phyloP scores from a whole-genome alignment of 2,888 invertebrate genomes.

The Amphipoea oculea region DNA sequence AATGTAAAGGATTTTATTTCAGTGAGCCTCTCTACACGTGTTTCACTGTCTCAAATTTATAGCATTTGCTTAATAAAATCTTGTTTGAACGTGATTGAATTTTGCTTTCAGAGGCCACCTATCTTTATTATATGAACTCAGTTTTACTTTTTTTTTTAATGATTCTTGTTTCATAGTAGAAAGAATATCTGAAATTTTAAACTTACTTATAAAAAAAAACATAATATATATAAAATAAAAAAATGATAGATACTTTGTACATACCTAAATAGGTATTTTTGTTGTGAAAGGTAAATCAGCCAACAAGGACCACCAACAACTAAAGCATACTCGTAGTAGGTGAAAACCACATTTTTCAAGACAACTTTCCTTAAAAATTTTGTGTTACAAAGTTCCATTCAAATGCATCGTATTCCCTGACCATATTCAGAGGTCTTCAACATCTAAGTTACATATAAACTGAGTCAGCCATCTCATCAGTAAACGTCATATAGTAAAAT shows the following conservation, averaged over 20 bases:
- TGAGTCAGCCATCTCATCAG: slow-evolving; percentile 19
- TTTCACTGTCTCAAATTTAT: slow-evolving; percentile 41
- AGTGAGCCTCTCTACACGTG: slow-evolving; percentile 17
- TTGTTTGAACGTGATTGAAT: slow-evolving; percentile 48
- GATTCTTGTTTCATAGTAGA: neutral
- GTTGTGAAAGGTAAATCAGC: neutral
- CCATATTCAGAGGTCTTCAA: slow-evolving; percentile 9
- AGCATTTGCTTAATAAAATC: slow-evolving; percentile 44
- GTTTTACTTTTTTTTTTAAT: neutral
- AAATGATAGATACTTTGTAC: neutral
- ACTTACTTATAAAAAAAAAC: neutral
- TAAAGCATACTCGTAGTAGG: neutral
- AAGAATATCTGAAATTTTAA: neutral
- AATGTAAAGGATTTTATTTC: slow-evolving; percentile 36
- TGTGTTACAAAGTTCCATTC: neutral
- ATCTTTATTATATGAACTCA: neutral
- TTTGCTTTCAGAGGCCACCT: neutral
- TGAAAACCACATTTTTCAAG: slow-evolving; percentile 7
- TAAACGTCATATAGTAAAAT: slow-evolving; percentile 31
- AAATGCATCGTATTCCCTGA: slow-evolving; percentile 7
- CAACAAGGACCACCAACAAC: neutral
- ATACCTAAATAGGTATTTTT: neutral
- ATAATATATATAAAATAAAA: neutral
- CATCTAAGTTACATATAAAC: slow-evolving; percentile 5
- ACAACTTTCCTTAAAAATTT: neutral